Evolutionary conservation across 2,113 vertebrate genomes (phyloP), one percentile per base, ranked within the genome.

Genomic region (Ascaphus truei): DNA sequence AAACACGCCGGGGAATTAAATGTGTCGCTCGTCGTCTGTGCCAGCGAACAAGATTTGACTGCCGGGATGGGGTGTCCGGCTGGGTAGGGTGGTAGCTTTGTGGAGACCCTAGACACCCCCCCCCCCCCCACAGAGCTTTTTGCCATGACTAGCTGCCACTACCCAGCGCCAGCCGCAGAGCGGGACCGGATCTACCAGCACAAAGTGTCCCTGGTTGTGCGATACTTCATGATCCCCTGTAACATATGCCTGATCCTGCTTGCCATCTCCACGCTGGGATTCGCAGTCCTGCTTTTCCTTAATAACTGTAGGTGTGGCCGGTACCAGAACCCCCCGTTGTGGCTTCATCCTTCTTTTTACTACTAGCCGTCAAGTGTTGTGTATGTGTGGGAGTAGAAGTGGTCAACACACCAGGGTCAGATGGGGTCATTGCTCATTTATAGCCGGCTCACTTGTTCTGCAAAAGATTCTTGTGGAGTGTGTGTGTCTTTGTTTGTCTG

Each of bases 201-300:
- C 75, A 94, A 98, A 76, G 94, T 95, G 68, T 98, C 96, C 30
- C 71, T 97, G 90, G 93, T 96, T 73, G 95, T 99, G 66, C 92
- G 95, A 0, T 98, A 96, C 74, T 96, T 98, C 81, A 98, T 96
- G 93, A 93, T 98, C 75, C 96, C 96, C 1, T 99, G 96, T 89
- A 99, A 98, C 86, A 95, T 95, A 83, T 99, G 96, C 80, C 89
- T 98, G 76, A 98, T 99, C 83, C 93, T 99, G 72, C 83, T 98
- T 89, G 96, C 96, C 76, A 93, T 89, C 0, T 93, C 94, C 4
- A 98, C 95, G 0, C 89, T 98, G 79, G 95, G 94, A 59, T 94
- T 97, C 22, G 96, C 96, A 0, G 93, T 94, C 53, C 92, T 98
- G 36, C 95, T 99, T 59, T 98, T 98, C 87, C 96, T 99, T 87